Percentiles rank a stretch among this genome's conserved stretches.
These are phyloP conservation scores for Brenthis hecate DNA, from an alignment of 2,888 invertebrate species.

Conservation along the genomic window DNA sequence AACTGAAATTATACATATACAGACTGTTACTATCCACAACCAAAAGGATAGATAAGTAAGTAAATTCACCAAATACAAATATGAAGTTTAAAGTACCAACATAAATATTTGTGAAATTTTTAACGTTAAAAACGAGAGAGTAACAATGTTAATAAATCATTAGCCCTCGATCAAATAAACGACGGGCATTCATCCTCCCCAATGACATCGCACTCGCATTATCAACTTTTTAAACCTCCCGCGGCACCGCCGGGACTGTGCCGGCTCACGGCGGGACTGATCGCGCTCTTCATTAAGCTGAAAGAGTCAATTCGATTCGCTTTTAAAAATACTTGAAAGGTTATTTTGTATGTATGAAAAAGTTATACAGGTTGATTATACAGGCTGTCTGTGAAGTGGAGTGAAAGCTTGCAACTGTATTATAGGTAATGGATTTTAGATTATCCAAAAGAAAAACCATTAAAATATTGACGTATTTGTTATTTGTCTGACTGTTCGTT, in stretches of 20 bases:
- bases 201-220: conserved; percentile 1
- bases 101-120: neutral
- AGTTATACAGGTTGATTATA: too few species aligned
- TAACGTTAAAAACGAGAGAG: neutral
- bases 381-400: too few species aligned
- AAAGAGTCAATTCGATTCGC: neutral
- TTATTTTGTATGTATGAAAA: neutral
- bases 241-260: neutral
- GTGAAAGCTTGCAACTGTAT: too few species aligned
- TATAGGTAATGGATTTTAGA: too few species aligned
- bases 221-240: conserved; percentile 1
- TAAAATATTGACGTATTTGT: too few species aligned
- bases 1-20: too few species aligned
- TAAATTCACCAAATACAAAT: neutral
- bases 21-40: neutral
- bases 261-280: neutral
- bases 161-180: conserved; percentile 15
- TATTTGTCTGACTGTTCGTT: too few species aligned
- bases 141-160: neutral
- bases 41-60: neutral
- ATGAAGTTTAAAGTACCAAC: neutral
- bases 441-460: too few species aligned
- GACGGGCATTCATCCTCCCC: neutral
- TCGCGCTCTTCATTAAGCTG: neutral
- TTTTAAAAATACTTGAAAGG: neutral